Evolutionary conservation across 2,888 invertebrate species (phyloP).

Genomic region (Mylabris sibirica): DNA sequence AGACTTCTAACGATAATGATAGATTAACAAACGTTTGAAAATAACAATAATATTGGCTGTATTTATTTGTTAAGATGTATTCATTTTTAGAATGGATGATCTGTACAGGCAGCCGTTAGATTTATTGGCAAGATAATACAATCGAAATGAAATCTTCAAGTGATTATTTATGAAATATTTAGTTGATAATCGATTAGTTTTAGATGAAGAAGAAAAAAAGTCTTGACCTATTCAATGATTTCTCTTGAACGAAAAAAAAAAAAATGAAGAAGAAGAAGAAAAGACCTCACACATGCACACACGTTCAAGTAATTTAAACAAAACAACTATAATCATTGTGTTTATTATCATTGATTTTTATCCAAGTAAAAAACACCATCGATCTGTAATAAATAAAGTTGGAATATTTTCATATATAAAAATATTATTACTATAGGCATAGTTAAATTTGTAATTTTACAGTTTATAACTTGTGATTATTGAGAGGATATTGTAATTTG

Average conservation of each 20-base stretch:
- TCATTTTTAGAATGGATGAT: not conserved
- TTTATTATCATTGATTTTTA: not conserved
- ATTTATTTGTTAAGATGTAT: not conserved
- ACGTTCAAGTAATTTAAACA: not conserved
- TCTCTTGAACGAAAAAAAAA: not conserved
- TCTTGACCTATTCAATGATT: not conserved
- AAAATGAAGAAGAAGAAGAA: not conserved
- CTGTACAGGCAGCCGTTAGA: constrained; percentile 4
- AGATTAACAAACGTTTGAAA: not conserved
- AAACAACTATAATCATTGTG: not conserved
- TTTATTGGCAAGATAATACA: constrained; percentile 6
- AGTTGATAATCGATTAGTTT: not conserved
- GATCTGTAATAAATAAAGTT: not conserved
- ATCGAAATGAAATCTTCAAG: not conserved
- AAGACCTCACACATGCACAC: not conserved
- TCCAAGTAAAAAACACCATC: not conserved
- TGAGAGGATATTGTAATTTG: not conserved
- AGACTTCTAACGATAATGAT: not conserved
- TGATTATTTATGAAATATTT: not conserved
- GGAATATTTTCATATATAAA: not conserved
- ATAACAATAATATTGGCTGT: not conserved
- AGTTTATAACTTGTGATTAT: not conserved
- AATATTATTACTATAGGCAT: not conserved
- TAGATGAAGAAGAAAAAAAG: not conserved
- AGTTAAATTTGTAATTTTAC: not conserved